Percentiles rank a stretch among this genome's conserved stretches.
Evolutionary conservation across 1,140 invertebrate species (phyloP).

Genomic region (Euborellia annulipes): DNA sequence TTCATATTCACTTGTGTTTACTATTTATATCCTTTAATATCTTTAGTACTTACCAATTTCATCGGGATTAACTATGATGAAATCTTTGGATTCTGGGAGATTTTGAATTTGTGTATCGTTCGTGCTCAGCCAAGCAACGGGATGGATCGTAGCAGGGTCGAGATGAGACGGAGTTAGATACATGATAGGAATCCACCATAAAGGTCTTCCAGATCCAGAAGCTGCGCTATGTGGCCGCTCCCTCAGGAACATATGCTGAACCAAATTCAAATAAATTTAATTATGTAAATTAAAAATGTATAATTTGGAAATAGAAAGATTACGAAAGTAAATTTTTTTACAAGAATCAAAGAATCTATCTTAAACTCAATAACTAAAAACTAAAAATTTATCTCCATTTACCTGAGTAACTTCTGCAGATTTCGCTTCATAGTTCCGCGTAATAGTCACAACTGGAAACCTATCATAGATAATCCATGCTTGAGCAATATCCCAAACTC

Average conservation of each 20-base stretch:
- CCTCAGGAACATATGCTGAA: slow-evolving; percentile 46
- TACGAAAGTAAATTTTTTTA: too few species aligned
- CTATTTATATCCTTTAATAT: too few species aligned
- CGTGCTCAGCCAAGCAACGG: slow-evolving; percentile 40
- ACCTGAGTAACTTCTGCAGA: slow-evolving; percentile 47
- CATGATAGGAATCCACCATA: slow-evolving; percentile 57
- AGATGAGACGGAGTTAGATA: slow-evolving; percentile 35
- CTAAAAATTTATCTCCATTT: too few species aligned
- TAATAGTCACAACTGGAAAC: slow-evolving; percentile 60
- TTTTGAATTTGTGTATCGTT: slow-evolving; percentile 28
- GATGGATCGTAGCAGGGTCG: slow-evolving; percentile 34
- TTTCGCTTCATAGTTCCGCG: slow-evolving; percentile 45
- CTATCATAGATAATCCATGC: slow-evolving; percentile 70
- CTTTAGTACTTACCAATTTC: slow-evolving; percentile 67
- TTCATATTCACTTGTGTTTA: too few species aligned
- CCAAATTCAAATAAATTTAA: too few species aligned
- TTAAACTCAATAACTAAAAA: too few species aligned
- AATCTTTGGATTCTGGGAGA: slow-evolving; percentile 35
- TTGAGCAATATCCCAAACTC: slow-evolving; percentile 46
- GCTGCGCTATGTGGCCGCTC: slow-evolving; percentile 47
- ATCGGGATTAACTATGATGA: slow-evolving; percentile 62
- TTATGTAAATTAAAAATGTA: too few species aligned
- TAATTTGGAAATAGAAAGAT: too few species aligned
- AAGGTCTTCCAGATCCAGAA: slow-evolving; percentile 38
- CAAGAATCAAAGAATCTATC: too few species aligned